These are phyloP conservation scores for Eudasyphora cyanicolor DNA, from an alignment of 2,888 invertebrate genomes.

Conservation along the genomic window DNA sequence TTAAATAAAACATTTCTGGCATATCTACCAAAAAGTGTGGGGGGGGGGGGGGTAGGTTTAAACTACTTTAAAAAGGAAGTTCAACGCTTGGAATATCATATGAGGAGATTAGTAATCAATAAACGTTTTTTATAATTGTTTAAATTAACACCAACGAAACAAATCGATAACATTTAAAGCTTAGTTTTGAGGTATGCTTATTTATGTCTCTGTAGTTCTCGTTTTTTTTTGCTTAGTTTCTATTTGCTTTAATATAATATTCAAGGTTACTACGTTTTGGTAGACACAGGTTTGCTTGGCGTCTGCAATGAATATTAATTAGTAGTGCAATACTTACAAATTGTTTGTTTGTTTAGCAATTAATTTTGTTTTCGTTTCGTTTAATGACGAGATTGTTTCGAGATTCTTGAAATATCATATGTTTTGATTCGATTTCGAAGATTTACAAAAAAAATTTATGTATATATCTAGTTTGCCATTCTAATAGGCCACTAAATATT, in stretches of 20 bases:
- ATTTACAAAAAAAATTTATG: neutral
- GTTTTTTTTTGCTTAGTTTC: neutral
- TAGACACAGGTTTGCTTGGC: neutral
- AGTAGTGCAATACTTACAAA: constrained; percentile 15
- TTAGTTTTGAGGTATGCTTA: constrained; percentile 40
- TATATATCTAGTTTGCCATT: neutral
- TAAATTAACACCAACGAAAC: neutral
- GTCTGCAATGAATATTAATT: constrained; percentile 10
- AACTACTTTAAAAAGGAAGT: neutral
- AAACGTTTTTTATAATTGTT: neutral
- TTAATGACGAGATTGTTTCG: constrained; percentile 39
- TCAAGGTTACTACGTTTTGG: neutral
- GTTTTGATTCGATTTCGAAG: constrained; percentile 28
- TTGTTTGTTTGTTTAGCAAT: neutral
- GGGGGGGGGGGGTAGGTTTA: too few species aligned
- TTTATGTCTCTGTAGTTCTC: constrained; percentile 4
- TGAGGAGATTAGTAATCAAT: neutral
- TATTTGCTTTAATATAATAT: neutral
- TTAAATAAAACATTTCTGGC: too few species aligned
- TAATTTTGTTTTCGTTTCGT: neutral
- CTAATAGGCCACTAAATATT: constrained; percentile 52
- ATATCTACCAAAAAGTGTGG: too few species aligned
- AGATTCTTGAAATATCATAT: constrained; percentile 39
- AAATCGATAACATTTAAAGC: constrained; percentile 44
- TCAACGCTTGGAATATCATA: neutral